Evolutionary conservation across 2,797 vertebrate genomes (phyloP).

Genomic region (Megalops cyprinoides): DNA sequence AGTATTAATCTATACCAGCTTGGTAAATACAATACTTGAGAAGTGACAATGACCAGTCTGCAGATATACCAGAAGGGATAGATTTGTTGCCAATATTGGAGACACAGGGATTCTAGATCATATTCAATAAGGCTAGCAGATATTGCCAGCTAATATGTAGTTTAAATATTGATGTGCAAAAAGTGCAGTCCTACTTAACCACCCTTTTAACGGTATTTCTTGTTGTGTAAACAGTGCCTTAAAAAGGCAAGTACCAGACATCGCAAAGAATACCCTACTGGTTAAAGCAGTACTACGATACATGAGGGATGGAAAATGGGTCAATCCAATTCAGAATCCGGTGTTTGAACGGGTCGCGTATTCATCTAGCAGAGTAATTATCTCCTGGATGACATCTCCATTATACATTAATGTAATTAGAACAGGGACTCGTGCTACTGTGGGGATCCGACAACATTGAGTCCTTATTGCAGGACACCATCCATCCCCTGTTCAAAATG

Average conservation of each 20-base stretch:
- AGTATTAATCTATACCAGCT: background rate
- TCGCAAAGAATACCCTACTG: background rate
- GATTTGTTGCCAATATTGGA: slow-evolving; percentile 5
- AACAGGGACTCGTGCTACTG: slow-evolving; percentile 61
- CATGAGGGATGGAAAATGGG: slow-evolving; percentile 20
- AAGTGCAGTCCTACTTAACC: slow-evolving; percentile 9
- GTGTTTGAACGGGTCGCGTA: slow-evolving; percentile 42
- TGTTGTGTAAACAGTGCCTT: background rate
- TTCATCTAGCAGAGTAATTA: slow-evolving; percentile 60
- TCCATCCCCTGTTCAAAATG: slow-evolving; percentile 66
- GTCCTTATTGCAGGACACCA: slow-evolving; percentile 67
- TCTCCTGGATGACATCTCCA: slow-evolving; percentile 61
- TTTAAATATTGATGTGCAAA: slow-evolving; percentile 2
- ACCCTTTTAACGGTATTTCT: background rate
- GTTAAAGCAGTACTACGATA: background rate
- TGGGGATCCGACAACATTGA: slow-evolving; percentile 51
- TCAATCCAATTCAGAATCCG: slow-evolving; percentile 11
- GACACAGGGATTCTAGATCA: background rate
- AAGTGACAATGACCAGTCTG: background rate
- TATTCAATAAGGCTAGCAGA: slow-evolving; percentile 10
- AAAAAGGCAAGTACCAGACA: background rate
- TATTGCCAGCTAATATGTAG: slow-evolving; percentile 11
- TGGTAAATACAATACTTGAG: background rate
- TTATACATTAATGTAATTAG: slow-evolving; percentile 69
- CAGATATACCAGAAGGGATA: background rate